Evolutionary conservation across 1,140 invertebrate genomes (phyloP).

Genomic region (Trichogramma pretiosum): DNA sequence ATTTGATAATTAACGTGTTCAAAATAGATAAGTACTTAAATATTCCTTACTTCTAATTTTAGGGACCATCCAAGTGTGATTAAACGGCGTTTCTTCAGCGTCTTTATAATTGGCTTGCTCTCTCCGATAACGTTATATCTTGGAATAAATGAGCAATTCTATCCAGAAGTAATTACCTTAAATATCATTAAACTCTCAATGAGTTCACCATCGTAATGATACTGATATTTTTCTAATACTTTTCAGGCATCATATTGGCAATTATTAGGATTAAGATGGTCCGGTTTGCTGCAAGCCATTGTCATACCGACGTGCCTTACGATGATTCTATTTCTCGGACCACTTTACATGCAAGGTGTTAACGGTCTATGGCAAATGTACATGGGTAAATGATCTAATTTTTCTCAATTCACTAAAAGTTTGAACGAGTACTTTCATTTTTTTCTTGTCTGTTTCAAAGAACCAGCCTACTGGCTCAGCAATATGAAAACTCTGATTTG

Average conservation of each 20-base stretch:
- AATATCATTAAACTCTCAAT: background rate
- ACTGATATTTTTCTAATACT: too few species aligned
- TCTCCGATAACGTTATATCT: slow-evolving; percentile 68
- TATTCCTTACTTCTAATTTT: too few species aligned
- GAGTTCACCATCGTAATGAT: too few species aligned
- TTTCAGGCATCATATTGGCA: slow-evolving; percentile 56
- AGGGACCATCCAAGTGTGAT: slow-evolving; percentile 84
- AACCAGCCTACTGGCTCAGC: slow-evolving; percentile 65
- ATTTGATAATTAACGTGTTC: too few species aligned
- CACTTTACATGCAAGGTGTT: slow-evolving; percentile 62
- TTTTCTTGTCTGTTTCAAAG: slow-evolving; percentile 41
- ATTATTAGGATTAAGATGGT: slow-evolving; percentile 65
- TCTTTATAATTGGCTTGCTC: slow-evolving; percentile 68
- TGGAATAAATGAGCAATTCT: slow-evolving; percentile 52
- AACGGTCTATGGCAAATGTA: slow-evolving; percentile 63
- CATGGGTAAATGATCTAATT: slow-evolving; percentile 47
- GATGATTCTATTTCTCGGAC: slow-evolving; percentile 75
- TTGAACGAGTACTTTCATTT: slow-evolving; percentile 2
- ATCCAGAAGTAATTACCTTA: slow-evolving; percentile 46
- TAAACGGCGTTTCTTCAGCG: slow-evolving; percentile 78
- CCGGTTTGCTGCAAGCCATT: slow-evolving; percentile 64
- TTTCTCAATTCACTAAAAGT: background rate
- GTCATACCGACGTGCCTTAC: slow-evolving; percentile 73
- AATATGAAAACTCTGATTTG: slow-evolving; percentile 69
- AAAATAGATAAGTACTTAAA: too few species aligned